Base-by-base conservation (phyloP, 35 echinoderm and acorn worm species). In the Apostichopus californicus region DNA sequence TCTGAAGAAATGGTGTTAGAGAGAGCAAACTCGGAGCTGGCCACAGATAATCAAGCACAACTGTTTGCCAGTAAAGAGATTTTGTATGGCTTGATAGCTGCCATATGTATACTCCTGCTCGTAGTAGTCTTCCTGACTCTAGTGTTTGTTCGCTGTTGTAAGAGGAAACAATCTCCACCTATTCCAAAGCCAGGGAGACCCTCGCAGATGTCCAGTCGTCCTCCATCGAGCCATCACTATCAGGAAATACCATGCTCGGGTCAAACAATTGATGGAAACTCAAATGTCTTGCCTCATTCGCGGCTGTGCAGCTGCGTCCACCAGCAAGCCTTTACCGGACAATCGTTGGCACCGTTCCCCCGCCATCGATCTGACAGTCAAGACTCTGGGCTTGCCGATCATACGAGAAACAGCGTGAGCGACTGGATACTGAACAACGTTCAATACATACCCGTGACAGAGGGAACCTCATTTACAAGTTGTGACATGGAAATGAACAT, bases 361-460 rank as follows among this genome's bases (percentile, higher is more conserved):
- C 71, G n/a, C 13, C 78, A 85, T 7, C 10, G 18, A 12, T 85
- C 81, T 20, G 81, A 85, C 55, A 85, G 81, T n/a, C 81, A 85
- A 58, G 81, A 85, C 10, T 85, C 81, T 21, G 81, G 81, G 8
- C 57, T 85, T 10, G 81, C 81, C 58, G 81, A 85, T 15, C 81
- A 85, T n/a, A 5, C 11, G 7, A 85, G 81, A 6, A 59, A 85
- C 23, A 85, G 81, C 58, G 54, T 85, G n/a, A 85, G 55, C 11
- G 81, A 85, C 57, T 85, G 81, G 81, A 9, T 58, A 56, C 9
- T 18, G 20, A 75, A 75, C 21, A 75, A 75, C 21, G 71, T 75
- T 22, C 15, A 18, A 75, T 75, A 75, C 71, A 75, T 75, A 75
- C 71, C 71, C 2, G 71, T 75, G 17, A 61, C 58, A 5, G 64